Evolutionary conservation across 2,888 invertebrate species (phyloP), one percentile per base, ranked within the genome.

Genomic region (Falcaria lacertinaria): DNA sequence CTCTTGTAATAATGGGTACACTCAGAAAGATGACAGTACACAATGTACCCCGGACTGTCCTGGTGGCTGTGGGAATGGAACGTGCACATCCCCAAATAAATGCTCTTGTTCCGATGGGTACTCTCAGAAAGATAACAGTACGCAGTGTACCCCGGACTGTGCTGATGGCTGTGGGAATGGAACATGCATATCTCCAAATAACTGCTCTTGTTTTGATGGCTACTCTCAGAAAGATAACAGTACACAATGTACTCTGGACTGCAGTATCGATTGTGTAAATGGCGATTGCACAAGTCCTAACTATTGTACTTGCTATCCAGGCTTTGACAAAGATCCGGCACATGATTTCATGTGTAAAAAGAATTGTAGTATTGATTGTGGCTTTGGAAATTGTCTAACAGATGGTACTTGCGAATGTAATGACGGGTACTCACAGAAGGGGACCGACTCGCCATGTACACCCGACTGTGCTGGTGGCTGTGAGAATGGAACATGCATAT

Each of bases 221-320:
- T 19, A 19, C 6, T 19, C 1, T 6, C 3, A 19, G 1, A 1
- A 19, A 19, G 1, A 6, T 0, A 1, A 0, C 0, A 6, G 6
- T 19, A 6, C 19, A 4, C 19, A 43, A 17, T 76, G 75, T 33
- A 41, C 54, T 15, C 64, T 73, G n/a, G 56, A 66, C 32, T 80
- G 80, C 47, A 47, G 50, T 32, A 65, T 64, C 4, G 42, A 50
- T 0, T 80, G 81, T 42, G 47, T 8, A 16, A 68, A 74, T 34
- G 68, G 69, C 1, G 13, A 42, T 15, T 78, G 76, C 19, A 28
- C 13, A 2, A 40, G 43, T 2, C 71, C 72, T 7, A 57, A 60
- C 2, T 25, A 37, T 14, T 57, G 60, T 33, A 38, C 17, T 8
- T 60, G 62, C 38, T 15, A 45, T 2, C 1, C n/a, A 0, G 60